Conservation (phyloP, 2,888 invertebrate species). For the Podotricha telesiphe region DNA sequence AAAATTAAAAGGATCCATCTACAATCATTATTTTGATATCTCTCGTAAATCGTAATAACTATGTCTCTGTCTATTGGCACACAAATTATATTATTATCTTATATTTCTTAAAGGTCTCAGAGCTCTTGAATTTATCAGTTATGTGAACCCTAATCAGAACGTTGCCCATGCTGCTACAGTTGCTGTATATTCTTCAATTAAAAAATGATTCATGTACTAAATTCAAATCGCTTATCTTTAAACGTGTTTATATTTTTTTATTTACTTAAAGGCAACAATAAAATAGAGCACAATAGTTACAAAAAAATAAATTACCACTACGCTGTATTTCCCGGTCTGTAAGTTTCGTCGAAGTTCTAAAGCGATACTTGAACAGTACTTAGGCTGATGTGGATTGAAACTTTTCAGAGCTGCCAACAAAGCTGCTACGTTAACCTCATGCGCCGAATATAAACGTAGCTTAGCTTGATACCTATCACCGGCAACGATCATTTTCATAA, state of each 20-base stretch:
- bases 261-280: background rate
- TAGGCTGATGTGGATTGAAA: constrained; percentile 82
- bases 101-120: background rate
- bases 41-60: background rate
- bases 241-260: background rate
- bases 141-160: constrained; percentile 6
- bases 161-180: background rate
- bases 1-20: no score
- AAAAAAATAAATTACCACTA: constrained; percentile 63
- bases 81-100: background rate
- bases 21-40: no score
- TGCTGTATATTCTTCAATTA: background rate
- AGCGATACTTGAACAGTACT: constrained; percentile 81
- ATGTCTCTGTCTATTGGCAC: background rate
- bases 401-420: constrained; percentile 81
- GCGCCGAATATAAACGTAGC: constrained; percentile 82
- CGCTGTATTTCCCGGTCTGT: constrained; percentile 60
- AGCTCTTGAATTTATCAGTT: background rate
- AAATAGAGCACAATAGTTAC: background rate
- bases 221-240: background rate
- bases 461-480: constrained; percentile 67
- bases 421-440: constrained; percentile 86
- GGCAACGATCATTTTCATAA: constrained; percentile 66
- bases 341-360: constrained; percentile 75
- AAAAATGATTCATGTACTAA: no score